phyloP scores from a whole-genome alignment of 1,140 invertebrate species.

The Drosophila melanogaster region DNA sequence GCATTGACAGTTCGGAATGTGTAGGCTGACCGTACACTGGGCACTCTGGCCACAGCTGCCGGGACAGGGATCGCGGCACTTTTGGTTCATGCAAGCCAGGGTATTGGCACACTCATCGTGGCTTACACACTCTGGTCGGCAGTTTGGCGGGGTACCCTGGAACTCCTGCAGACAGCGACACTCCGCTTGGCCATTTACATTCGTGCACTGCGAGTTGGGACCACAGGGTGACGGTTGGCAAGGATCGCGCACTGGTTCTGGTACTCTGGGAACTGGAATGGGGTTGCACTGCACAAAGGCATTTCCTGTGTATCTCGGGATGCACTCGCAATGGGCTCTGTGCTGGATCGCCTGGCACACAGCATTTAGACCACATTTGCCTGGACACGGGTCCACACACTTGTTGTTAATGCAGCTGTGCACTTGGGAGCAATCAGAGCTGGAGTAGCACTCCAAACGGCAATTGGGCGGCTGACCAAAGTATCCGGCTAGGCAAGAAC shows the following conservation, averaged over 20 bases:
- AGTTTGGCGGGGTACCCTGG: constrained; percentile 88
- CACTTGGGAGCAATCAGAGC: constrained; percentile 89
- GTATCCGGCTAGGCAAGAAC: constrained; percentile 89
- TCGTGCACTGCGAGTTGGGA: constrained; percentile 89
- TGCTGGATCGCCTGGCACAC: constrained; percentile 90
- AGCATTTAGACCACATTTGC: constrained; percentile 90
- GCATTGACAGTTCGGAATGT: constrained; percentile 90
- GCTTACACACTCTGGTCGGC: constrained; percentile 88
- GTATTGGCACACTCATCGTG: constrained; percentile 88
- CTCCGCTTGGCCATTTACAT: constrained; percentile 86
- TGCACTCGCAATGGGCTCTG: constrained; percentile 90
- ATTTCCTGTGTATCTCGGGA: constrained; percentile 90
- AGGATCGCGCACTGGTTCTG: constrained; percentile 84
- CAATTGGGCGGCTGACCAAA: constrained; percentile 90
- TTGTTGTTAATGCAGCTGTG: constrained; percentile 91
- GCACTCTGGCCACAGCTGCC: constrained; percentile 91
- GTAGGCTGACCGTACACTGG: constrained; percentile 89
- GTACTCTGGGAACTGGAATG: constrained; percentile 88
- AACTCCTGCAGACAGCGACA: constrained; percentile 88
- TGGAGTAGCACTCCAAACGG: constrained; percentile 90
- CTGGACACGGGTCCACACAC: constrained; percentile 92
- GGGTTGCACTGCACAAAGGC: constrained; percentile 90
- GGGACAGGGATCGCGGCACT: constrained; percentile 90
- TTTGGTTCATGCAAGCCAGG: constrained; percentile 88
- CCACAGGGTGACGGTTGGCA: constrained; percentile 92